Base-by-base conservation (phyloP, 2,888 invertebrate species). In the Pristionchus fissidentatus region DNA sequence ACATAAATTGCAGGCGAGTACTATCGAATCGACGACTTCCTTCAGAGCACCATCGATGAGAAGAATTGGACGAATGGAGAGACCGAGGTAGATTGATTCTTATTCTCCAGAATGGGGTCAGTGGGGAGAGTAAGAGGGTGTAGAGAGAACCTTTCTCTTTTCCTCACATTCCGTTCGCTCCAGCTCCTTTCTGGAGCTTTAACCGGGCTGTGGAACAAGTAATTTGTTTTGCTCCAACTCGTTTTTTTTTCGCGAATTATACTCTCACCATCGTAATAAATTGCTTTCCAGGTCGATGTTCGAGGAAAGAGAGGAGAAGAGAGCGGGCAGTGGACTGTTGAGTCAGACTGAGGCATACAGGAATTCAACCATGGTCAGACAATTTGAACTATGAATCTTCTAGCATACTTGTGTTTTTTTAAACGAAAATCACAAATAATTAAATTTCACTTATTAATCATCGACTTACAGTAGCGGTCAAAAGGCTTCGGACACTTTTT, bases 11-110 rank as follows among this genome's bases (percentile, higher is more conserved):
- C 26, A 73, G 73, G 73, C 73, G 2, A 73, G 43, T n/a, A 73
- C 73, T 5, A 73, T 73, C 26, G 73, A 73, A 26, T 73, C 73
- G 2, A 73, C 73, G 73, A 73, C 73, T 26, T 43, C 73, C 10
- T 41, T 73, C 41, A 41, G 73, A 43, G 73, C 73, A 3, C 73
- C 73, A 1, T 73, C 73, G n/a, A 73, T 73, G 73, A 22, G 73
- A n/a, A 26, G 73, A 73, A 41, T 73, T n/a, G 73, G 73, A 43
- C 29, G 73, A 32, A 73, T 73, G 5, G 73, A 73, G 43, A 15
- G 73, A 73, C 73, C 73, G 41, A 73, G 73, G 73, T 73, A 49
- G 10, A 49, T 26, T 0, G 43, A 1, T 35, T 15, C 32, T 66
- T 49, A 19, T 10, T 10, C 10, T 49, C 10, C 49, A n/a, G n/a